Conservation (phyloP, 2,113 vertebrate species). For the Tinamus guttatus region DNA sequence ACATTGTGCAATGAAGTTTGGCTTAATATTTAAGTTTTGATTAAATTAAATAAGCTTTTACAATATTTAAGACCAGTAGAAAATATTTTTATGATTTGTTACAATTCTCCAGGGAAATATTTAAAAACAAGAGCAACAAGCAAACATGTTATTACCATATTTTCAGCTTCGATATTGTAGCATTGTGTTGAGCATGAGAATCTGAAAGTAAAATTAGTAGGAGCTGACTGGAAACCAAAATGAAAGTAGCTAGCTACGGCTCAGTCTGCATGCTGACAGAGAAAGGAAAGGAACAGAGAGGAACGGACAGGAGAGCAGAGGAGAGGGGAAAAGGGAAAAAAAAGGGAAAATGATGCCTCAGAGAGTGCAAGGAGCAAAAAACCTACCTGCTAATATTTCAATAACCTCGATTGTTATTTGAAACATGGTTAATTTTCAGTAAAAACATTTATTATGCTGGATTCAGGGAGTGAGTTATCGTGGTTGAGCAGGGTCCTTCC, state of each 20-base stretch:
- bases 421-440: neutral
- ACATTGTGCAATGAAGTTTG: constrained; percentile 54
- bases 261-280: neutral
- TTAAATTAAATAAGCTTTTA: constrained; percentile 64
- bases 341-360: neutral
- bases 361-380: neutral
- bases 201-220: constrained; percentile 28
- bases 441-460: neutral
- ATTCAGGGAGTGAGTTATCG: neutral
- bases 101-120: constrained; percentile 40
- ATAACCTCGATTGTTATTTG: neutral
- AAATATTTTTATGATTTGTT: constrained; percentile 54
- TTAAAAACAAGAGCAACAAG: constrained; percentile 35
- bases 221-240: neutral
- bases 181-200: neutral
- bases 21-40: constrained; percentile 55
- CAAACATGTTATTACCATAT: constrained; percentile 27
- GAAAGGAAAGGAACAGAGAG: neutral
- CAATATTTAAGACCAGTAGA: constrained; percentile 67
- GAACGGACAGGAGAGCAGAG: neutral
- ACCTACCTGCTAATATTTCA: neutral
- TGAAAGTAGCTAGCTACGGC: neutral
- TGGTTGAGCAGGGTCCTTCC: neutral
- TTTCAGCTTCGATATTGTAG: constrained; percentile 24
- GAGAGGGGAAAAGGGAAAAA: neutral